A percentile compares a stretch with the other conserved stretches of the same genome.
Conservation (phyloP, 2,888 invertebrate species). For the Bugulina stolonifera region DNA sequence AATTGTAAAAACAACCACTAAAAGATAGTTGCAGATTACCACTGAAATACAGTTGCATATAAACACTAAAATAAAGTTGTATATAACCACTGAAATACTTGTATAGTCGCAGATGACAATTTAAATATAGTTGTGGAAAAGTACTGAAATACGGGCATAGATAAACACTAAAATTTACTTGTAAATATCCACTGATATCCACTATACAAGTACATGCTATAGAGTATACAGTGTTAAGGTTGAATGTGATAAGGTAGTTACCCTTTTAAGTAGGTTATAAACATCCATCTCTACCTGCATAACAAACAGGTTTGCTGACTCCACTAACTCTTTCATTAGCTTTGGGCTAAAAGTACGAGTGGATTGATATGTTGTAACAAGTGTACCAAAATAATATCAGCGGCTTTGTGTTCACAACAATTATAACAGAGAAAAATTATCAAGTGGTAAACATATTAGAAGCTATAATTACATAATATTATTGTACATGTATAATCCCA, state of each 20-base stretch:
- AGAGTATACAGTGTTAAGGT: background rate
- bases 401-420: too few species aligned
- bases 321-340: conserved; percentile 62
- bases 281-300: conserved; percentile 74
- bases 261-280: conserved; percentile 64
- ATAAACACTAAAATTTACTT: background rate
- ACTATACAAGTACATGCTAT: background rate
- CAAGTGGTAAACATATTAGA: too few species aligned
- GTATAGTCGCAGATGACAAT: too few species aligned
- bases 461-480: too few species aligned
- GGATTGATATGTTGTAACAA: too few species aligned
- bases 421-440: too few species aligned
- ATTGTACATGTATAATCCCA: too few species aligned
- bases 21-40: too few species aligned
- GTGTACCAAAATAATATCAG: too few species aligned
- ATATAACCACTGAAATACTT: background rate
- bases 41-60: background rate
- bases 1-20: conserved; percentile 63
- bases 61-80: background rate
- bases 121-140: too few species aligned
- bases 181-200: background rate
- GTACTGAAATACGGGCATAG: background rate
- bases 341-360: conserved; percentile 60
- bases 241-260: conserved; percentile 31
- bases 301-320: conserved; percentile 64